Conservation (phyloP, 2,797 vertebrate species). For the Euthynnus affinis region DNA sequence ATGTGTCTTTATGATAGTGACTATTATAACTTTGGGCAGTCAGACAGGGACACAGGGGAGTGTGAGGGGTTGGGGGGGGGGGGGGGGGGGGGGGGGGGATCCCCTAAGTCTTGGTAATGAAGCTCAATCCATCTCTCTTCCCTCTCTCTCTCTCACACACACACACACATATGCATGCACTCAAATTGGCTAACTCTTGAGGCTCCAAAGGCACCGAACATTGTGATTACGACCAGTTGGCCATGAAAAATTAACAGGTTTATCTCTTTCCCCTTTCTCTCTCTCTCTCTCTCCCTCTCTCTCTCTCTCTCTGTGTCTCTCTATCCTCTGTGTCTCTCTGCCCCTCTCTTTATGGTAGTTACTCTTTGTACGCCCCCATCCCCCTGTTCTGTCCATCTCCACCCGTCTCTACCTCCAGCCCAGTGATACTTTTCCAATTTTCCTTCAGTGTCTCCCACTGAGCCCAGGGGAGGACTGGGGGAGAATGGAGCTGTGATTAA, state of each 20-base stretch:
- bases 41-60: conserved; percentile 67
- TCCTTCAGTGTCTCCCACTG: conserved; percentile 79
- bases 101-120: conserved; percentile 76
- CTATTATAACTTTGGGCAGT: conserved; percentile 78
- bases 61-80: conserved; percentile 23
- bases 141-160: conserved; percentile 42
- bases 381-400: conserved; percentile 75
- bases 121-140: conserved; percentile 72
- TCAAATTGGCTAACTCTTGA: conserved; percentile 79
- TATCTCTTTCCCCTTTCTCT: conserved; percentile 75
- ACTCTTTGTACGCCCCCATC: conserved; percentile 56
- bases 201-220: conserved; percentile 80
- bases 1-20: conserved; percentile 80
- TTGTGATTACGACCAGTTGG: conserved; percentile 84
- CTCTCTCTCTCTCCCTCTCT: conserved; percentile 20
- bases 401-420: conserved; percentile 79
- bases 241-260: conserved; percentile 89
- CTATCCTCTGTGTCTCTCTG: conserved; percentile 57
- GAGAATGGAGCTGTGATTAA: conserved; percentile 85
- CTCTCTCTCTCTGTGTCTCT: conserved; percentile 32
- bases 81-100: conserved; percentile 10
- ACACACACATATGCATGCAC: conserved; percentile 42
- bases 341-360: conserved; percentile 74
- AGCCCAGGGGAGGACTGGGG: conserved; percentile 80
- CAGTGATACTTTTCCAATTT: conserved; percentile 84